Base-by-base conservation (phyloP, 2,113 vertebrate species). In the Rhineura floridana region DNA sequence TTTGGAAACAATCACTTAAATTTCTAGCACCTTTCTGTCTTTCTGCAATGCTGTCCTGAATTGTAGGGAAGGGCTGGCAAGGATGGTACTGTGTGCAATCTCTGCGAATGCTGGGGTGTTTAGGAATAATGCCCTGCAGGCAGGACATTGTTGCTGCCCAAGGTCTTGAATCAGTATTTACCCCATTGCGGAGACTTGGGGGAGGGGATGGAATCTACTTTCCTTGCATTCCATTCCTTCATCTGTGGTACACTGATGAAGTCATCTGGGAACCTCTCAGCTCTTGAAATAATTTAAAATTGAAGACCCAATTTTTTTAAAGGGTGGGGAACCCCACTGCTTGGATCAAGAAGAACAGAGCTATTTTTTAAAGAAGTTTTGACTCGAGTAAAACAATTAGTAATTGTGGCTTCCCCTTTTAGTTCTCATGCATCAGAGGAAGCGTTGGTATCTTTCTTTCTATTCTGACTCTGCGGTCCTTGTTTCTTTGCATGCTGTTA, bases 381-480 rank as follows among this genome's bases (percentile, higher is more conserved):
- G 70, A 5, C 28, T 76, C 7, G 39, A 33, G 7, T 42, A 15
- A n/a, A 28, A 36, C 59, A n/a, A 33, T 46, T 67, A 10, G 30
- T 67, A 82, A 65, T 48, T 36, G 9, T 48, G 17, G n/a, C 21
- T 78, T 86, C 21, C 44, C n/a, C 33, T 78, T n/a, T 52, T n/a
- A 50, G n/a, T 67, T 85, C 52, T 55, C 70, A 17, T 77, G 78
- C 67, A 23, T n/a, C 42, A 21, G 10, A 36, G 46, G 59, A 72
- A 78, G n/a, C 0, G 0, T 77, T 86, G 2, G 19, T 36, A 55
- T 28, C 3, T 4, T 1, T 89, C 39, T 2, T 6, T 25, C 0
- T 0, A 2, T 75, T 80, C 55, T 52, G 83, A 6, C 0, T 15
- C 86, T 15, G 17, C 17, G 8, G 21, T 1, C 30, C 2, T 75